These are phyloP conservation scores for Lophius americanus DNA, from an alignment of 2,797 vertebrate species.

Conservation along the genomic window DNA sequence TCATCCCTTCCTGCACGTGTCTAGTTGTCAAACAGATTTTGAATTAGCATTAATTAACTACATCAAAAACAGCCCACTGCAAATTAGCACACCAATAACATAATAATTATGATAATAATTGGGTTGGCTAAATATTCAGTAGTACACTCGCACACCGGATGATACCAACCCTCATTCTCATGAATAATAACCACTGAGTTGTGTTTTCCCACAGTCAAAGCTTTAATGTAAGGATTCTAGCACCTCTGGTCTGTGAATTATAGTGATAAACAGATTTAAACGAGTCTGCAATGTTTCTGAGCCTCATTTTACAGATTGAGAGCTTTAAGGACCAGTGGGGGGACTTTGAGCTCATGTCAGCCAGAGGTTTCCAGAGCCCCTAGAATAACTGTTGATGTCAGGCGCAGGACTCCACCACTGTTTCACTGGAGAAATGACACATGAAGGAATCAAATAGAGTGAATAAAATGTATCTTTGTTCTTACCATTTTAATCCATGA, in stretches of 20 bases:
- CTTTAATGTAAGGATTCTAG: conserved; percentile 71
- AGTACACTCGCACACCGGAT: not conserved
- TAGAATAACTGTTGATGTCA: conserved; percentile 48
- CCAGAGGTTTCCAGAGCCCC: conserved; percentile 60
- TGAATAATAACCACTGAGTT: conserved; percentile 36
- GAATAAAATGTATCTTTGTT: conserved; percentile 41
- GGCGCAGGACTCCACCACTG: conserved; percentile 38
- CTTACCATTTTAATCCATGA: conserved; percentile 25
- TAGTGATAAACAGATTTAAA: conserved; percentile 73
- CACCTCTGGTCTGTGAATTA: conserved; percentile 65
- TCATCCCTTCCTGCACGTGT: not conserved
- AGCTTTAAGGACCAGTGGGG: conserved; percentile 57
- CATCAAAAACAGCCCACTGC: not conserved
- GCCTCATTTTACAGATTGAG: conserved; percentile 63
- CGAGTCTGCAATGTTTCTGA: conserved; percentile 61
- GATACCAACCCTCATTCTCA: conserved; percentile 28
- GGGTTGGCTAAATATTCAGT: not conserved
- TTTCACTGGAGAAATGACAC: conserved; percentile 35
- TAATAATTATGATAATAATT: no score
- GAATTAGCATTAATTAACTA: conserved; percentile 13
- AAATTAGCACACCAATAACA: no score
- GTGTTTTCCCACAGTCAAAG: conserved; percentile 33
- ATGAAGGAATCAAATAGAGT: conserved; percentile 28
- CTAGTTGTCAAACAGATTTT: conserved; percentile 12
- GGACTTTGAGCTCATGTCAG: conserved; percentile 72